Evolutionary conservation across 2,888 invertebrate genomes (phyloP).

Genomic region (Campaea margaritaria): DNA sequence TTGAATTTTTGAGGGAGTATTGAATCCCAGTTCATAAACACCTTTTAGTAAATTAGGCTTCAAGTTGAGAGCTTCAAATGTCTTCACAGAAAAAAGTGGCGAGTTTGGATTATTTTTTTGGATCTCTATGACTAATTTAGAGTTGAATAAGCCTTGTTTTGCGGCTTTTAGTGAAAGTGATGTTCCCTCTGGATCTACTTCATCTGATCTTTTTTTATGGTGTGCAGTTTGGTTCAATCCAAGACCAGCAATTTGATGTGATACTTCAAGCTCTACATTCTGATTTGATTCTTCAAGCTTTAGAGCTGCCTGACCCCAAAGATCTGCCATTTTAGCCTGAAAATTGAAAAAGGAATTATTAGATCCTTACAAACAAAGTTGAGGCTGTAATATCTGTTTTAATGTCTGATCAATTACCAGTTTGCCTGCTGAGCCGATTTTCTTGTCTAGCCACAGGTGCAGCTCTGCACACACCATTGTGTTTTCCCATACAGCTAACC

Average conservation of each 20-base stretch:
- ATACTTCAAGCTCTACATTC: slow-evolving; percentile 80
- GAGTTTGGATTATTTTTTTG: slow-evolving; percentile 96
- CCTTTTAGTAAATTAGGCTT: slow-evolving; percentile 96
- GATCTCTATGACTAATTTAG: slow-evolving; percentile 94
- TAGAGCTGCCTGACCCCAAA: slow-evolving; percentile 81
- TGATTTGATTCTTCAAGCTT: too few species aligned
- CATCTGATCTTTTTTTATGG: slow-evolving; percentile 73
- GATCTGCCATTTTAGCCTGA: slow-evolving; percentile 69
- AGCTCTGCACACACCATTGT: too few species aligned
- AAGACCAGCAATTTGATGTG: slow-evolving; percentile 77
- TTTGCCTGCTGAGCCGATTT: too few species aligned
- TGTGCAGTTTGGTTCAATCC: slow-evolving; percentile 63
- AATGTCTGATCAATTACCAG: too few species aligned
- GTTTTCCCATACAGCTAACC: too few species aligned
- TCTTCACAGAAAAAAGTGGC: slow-evolving; percentile 96
- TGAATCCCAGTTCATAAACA: slow-evolving; percentile 98
- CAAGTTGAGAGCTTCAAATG: slow-evolving; percentile 93
- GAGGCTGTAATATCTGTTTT: too few species aligned
- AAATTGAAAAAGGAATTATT: slow-evolving; percentile 5
- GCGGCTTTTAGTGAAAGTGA: slow-evolving; percentile 96
- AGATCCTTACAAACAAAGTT: neutral
- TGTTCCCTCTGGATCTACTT: slow-evolving; percentile 89
- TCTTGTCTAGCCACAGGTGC: too few species aligned
- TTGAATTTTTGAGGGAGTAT: slow-evolving; percentile 99
- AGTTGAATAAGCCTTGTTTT: slow-evolving; percentile 94